A percentile compares a stretch with the other conserved stretches of the same genome.
Evolutionary conservation across 1,140 invertebrate genomes (phyloP).

Genomic region (Brachystomella parvula): DNA sequence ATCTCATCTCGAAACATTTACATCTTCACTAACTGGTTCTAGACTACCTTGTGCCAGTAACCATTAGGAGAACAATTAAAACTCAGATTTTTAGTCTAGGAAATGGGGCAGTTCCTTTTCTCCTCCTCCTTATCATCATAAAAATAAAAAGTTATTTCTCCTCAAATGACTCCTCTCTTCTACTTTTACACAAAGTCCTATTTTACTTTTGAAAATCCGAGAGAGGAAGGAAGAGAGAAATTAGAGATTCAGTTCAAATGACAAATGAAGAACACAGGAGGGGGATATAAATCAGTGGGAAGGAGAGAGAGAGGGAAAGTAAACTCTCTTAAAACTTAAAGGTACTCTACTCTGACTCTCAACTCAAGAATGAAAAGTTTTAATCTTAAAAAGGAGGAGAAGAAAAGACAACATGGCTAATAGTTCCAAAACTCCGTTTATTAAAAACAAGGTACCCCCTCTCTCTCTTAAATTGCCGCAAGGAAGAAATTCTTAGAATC

Average conservation of each 20-base stretch:
- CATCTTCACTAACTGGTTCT: not conserved
- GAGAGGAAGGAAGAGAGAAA: constrained; percentile 16
- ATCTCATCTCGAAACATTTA: not conserved
- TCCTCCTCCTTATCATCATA: not conserved
- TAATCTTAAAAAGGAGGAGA: not conserved
- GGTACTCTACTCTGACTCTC: not conserved
- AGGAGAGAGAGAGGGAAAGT: not conserved
- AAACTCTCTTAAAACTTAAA: too few relatives aligned
- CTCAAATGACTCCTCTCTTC: not conserved
- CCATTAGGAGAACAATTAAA: constrained; percentile 2
- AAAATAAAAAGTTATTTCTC: constrained; percentile 15
- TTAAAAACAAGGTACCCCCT: not conserved
- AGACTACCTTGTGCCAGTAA: not conserved
- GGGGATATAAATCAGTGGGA: constrained; percentile 10
- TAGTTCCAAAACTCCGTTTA: not conserved
- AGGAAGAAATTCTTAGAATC: not conserved
- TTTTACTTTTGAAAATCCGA: not conserved
- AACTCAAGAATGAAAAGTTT: constrained; percentile 5
- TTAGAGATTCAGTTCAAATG: constrained; percentile 18
- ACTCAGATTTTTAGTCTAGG: not conserved
- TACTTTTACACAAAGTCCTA: too few relatives aligned
- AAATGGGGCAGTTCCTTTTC: too few relatives aligned
- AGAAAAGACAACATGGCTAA: constrained; percentile 1
- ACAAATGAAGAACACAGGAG: constrained; percentile 4
- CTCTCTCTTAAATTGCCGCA: not conserved